Conservation (phyloP, 2,888 invertebrate genomes). For the Idaea dimidiata region DNA sequence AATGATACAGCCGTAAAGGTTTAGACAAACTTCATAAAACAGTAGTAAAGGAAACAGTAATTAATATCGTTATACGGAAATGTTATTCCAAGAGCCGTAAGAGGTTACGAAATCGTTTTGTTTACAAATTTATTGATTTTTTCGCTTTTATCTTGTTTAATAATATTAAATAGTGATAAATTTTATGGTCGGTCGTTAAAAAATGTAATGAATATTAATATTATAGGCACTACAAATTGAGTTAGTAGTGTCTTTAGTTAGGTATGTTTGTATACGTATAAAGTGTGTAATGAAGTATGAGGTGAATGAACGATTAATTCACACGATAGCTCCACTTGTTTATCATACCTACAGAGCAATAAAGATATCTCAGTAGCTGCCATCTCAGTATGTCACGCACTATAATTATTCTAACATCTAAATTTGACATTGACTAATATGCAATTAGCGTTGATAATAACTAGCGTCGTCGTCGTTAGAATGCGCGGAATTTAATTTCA, state of each 20-base stretch:
- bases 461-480: background rate
- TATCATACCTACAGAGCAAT: conserved; percentile 56
- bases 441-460: background rate
- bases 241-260: conserved; percentile 17
- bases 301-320: conserved; percentile 67
- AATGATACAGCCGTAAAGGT: conserved; percentile 1
- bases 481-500: background rate
- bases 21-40: background rate
- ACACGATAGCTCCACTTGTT: conserved; percentile 58
- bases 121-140: background rate
- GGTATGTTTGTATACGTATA: conserved; percentile 1
- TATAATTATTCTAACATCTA: conserved; percentile 32
- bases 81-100: background rate
- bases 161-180: background rate
- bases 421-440: conserved; percentile 7
- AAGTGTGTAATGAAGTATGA: conserved; percentile 21
- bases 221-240: conserved; percentile 11
- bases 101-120: background rate
- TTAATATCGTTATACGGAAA: background rate
- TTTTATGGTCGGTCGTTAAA: background rate
- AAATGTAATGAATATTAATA: conserved; percentile 3
- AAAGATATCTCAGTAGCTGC: conserved; percentile 60
- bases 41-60: background rate
- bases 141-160: background rate
- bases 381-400: conserved; percentile 27